Evolutionary conservation across 2,797 vertebrate species (phyloP), one percentile per base, ranked within the genome.

Genomic region (Luscinia megarhynchos): DNA sequence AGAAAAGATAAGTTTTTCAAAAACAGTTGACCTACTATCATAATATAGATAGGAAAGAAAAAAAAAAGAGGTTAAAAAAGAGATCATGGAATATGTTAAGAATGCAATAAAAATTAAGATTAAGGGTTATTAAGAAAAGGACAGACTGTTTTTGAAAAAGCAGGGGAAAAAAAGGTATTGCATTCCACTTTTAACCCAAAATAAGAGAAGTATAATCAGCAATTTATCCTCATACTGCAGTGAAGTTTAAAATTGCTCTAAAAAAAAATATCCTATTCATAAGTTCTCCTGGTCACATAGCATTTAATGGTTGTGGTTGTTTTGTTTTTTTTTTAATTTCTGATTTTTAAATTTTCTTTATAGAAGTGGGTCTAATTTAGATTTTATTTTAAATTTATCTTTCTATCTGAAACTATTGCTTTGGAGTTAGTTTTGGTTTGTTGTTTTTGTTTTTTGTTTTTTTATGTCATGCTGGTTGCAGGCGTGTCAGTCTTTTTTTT

Each of bases 11-110:
- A 40, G 40, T 69, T 73, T 78, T 87, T 96, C 30, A 89, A 82
- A 91, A 89, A 64, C 80, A 76, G 61, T 46, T 94, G 77, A 87
- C 69, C 34, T 83, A 66, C 61, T 38, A 57, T 72, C 55, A 92
- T 93, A 94, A 89, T 50, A 58, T 16, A 87, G 34, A 79, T 11
- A 85, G 61, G 17, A 9, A 87, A 80, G 30, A 75, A 87, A 79
- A 29, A 70, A 72, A 68, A 21, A 45, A 53, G 23, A 90, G 27
- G 12, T 41, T 74, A 17, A 62, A 88, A 94, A 69, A 69, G 68
- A 91, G 24, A 67, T 68, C 62, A 45, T n/a, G 9, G 38, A 84
- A 79, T 51, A 90, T 77, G 16, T 54, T 77, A 81, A 53, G 6
- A 92, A 57, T 81, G 29, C 10, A 93, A 69, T 54, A 83, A 93